Base-by-base conservation (phyloP, 2,888 invertebrate genomes). In the Arctia plantaginis region DNA sequence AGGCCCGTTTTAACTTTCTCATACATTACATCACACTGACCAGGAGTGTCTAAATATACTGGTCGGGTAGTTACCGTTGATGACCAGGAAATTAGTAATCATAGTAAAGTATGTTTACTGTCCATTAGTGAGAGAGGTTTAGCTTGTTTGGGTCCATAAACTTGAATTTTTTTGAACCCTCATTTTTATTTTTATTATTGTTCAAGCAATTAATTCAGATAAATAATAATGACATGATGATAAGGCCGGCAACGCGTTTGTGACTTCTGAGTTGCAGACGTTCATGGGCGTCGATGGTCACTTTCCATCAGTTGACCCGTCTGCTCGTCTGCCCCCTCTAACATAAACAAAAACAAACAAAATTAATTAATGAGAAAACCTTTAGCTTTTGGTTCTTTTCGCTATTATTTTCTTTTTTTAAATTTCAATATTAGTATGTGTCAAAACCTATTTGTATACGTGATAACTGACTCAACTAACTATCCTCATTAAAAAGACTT, bases 51-150 rank as follows among this genome's bases (percentile, higher is more conserved):
- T 86, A 82, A 72, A 74, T 84, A 82, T 80, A 82, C 80, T 86
- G 82, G 77, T 80, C 73, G 74, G 62, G 75, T 81, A 83, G 82
- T 84, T 80, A 85, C 81, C 77, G 81, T 80, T 87, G 83, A 85
- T 85, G 88, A 88, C 87, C 87, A 86, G 85, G 80, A 84, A 86
- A 84, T 86, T 85, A 77, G 81, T 88, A 86, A 84, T 85, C 81
- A 86, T 88, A 89, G 86, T 85, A 59, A 85, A 82, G 77, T 86
- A 87, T 86, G 87, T 86, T 88, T 89, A 88, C 88, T 88, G 90
- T 90, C 90, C 90, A 90, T 87, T 90, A 90, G 89, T 83, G 82
- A 86, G 83, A 81, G 78, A 84, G 80, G 77, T 80, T 74, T 73
- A 84, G 82, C 82, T 87, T 84, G 77, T 87, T 85, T 84, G 84